Percentiles rank a stretch among this genome's conserved stretches.
phyloP scores from a whole-genome alignment of 2,797 vertebrate species.

The Lerista edwardsae region DNA sequence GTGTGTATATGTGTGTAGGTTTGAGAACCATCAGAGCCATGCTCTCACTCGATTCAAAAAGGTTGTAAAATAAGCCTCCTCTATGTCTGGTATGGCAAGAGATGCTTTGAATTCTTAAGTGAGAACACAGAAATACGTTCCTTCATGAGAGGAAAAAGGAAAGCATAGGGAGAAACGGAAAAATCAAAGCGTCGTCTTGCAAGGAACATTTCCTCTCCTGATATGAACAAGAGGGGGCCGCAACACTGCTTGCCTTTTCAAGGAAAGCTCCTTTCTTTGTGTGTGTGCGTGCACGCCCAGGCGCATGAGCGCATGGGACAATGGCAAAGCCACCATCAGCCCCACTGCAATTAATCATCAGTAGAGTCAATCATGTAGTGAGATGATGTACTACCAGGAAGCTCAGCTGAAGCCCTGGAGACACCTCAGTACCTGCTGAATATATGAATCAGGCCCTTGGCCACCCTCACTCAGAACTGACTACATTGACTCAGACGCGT shows the following conservation, averaged over 20 bases:
- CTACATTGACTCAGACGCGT: no score
- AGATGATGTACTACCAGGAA: not conserved
- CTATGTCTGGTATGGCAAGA: not conserved
- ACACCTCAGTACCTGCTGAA: not conserved
- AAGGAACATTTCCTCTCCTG: constrained; percentile 16
- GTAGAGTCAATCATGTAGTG: not conserved
- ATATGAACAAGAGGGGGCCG: not conserved
- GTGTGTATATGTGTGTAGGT: no score
- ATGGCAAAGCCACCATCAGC: not conserved
- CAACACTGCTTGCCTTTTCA: not conserved
- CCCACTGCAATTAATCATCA: not conserved
- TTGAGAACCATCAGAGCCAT: not conserved
- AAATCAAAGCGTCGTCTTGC: constrained; percentile 19
- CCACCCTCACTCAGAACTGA: not conserved
- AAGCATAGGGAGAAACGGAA: not conserved
- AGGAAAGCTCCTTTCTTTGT: not conserved
- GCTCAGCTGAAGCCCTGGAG: no score
- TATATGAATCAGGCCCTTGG: not conserved
- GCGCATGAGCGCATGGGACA: no score
- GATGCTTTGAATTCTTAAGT: constrained; percentile 23
- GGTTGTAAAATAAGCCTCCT: not conserved
- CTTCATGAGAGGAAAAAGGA: constrained; percentile 1
- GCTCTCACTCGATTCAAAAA: not conserved
- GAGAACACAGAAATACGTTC: constrained; percentile 12
- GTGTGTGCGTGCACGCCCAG: not conserved